Evolutionary conservation across 92 coral and sea anemone species (phyloP).

Genomic region (Micromussa lordhowensis): DNA sequence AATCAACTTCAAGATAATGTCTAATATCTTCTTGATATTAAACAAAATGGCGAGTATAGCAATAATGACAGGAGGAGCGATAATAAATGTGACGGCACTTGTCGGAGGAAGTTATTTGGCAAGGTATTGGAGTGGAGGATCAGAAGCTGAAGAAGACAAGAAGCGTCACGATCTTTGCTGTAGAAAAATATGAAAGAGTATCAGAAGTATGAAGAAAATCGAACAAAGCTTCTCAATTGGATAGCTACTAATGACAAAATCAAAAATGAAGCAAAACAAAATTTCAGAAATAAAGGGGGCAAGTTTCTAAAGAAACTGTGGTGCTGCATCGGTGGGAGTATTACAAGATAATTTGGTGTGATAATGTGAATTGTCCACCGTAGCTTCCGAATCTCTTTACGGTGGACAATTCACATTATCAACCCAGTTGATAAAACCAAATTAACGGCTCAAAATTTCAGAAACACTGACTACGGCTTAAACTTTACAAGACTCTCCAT

Average conservation of each 20-base stretch:
- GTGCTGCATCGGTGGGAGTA: no score
- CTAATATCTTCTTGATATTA: no score
- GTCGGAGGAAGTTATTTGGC: constrained; percentile 8
- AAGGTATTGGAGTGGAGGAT: neutral
- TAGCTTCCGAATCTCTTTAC: no score
- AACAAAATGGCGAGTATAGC: no score
- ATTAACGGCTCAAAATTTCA: no score
- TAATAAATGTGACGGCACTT: neutral
- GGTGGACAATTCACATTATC: no score
- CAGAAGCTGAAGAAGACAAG: neutral
- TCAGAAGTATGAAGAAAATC: neutral
- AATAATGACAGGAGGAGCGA: neutral
- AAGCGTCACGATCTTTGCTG: neutral
- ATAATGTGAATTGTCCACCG: no score
- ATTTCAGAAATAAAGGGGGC: no score
- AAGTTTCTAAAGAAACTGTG: no score
- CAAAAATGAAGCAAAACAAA: constrained; percentile 1
- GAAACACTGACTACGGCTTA: neutral
- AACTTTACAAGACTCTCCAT: neutral
- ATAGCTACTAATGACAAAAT: neutral
- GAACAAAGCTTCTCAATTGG: neutral
- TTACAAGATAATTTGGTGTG: no score
- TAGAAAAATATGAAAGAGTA: neutral
- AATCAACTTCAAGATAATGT: no score
- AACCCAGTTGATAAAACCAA: no score